Evolutionary conservation across 2,797 vertebrate species (phyloP).

Genomic region (Smutsia gigantea): DNA sequence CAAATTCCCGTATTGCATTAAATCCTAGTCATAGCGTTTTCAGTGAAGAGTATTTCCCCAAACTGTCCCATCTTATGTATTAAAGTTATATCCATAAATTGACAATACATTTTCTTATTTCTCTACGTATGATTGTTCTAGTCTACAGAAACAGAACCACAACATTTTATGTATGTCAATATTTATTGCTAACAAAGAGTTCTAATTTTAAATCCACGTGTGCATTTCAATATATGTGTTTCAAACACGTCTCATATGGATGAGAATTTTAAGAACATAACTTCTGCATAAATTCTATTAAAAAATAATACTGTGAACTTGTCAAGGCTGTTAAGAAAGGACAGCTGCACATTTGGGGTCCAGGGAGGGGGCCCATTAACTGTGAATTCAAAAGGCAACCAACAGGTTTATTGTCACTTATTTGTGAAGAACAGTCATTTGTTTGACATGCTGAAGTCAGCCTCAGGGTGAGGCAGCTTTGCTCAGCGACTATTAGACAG

Average conservation of each 20-base stretch:
- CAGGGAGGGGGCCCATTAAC: background rate
- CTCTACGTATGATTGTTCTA: background rate
- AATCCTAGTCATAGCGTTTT: background rate
- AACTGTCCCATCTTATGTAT: background rate
- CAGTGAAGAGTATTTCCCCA: background rate
- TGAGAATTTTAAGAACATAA: conserved; percentile 13
- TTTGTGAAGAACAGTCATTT: conserved; percentile 54
- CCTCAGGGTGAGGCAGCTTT: conserved; percentile 49
- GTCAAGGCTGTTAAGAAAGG: background rate
- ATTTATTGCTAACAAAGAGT: background rate
- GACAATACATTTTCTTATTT: background rate
- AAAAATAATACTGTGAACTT: background rate
- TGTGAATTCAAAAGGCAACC: conserved; percentile 53
- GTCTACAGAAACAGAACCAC: background rate
- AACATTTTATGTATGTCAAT: background rate
- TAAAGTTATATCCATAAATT: background rate
- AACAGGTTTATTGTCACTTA: conserved; percentile 55
- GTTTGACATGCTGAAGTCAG: conserved; percentile 56
- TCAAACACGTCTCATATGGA: background rate
- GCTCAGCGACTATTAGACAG: conserved; percentile 29
- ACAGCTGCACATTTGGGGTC: background rate
- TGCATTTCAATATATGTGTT: conserved; percentile 4
- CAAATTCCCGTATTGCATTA: background rate
- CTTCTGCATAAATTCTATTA: conserved; percentile 19
- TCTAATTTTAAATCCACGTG: background rate